These are phyloP conservation scores for Gorilla gorilla DNA, from an alignment of 2,113 vertebrate genomes.

Conservation along the genomic window DNA sequence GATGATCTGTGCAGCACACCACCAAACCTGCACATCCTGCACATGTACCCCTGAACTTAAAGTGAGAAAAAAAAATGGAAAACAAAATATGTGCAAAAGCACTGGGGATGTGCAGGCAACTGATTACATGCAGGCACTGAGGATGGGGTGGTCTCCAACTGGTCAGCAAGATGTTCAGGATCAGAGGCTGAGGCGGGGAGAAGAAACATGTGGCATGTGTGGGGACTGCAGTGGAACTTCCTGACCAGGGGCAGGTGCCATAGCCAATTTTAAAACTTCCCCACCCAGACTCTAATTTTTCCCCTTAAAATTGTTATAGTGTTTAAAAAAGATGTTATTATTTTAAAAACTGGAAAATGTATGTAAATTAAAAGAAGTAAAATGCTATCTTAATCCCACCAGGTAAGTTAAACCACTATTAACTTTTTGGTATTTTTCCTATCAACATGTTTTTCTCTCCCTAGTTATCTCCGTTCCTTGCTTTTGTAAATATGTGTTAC, in stretches of 20 bases:
- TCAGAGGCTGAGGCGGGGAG: neutral
- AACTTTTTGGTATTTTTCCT: neutral
- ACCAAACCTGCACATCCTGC: too few relatives aligned
- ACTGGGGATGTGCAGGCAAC: neutral
- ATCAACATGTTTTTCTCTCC: neutral
- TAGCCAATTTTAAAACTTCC: neutral
- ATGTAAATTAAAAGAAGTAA: neutral
- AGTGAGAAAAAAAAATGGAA: neutral
- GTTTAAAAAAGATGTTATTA: neutral
- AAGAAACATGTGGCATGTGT: accelerated
- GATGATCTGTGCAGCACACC: too few relatives aligned
- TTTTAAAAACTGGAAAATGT: neutral
- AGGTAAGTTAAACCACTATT: neutral
- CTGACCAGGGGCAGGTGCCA: too few relatives aligned
- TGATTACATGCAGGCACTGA: neutral
- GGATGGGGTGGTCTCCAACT: neutral
- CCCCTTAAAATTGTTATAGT: neutral
- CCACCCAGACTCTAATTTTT: neutral
- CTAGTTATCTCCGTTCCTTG: neutral
- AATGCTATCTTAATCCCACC: neutral
- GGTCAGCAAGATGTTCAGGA: neutral
- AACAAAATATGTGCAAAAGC: too few relatives aligned
- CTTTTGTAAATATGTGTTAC: neutral
- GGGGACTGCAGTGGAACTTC: neutral
- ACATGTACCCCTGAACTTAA: too few relatives aligned